Evolutionary conservation across 2,888 invertebrate genomes (phyloP).

Genomic region (Drosophila atripex): DNA sequence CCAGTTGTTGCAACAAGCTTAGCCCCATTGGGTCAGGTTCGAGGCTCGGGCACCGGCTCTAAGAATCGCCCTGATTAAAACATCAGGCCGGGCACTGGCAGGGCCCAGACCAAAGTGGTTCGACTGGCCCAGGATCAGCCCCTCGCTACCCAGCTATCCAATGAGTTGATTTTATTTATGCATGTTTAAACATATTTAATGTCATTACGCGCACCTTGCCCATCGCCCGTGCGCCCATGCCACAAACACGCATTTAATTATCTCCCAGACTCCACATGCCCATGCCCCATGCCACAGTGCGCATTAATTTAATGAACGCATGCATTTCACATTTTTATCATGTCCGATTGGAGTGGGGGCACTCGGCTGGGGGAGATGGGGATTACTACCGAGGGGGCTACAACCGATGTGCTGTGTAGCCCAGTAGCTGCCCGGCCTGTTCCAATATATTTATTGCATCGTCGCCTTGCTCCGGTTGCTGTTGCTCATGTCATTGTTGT

Average conservation of each 20-base stretch:
- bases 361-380: not conserved
- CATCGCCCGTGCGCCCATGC: conserved; percentile 50
- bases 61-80: conserved; percentile 71
- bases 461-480: conserved; percentile 30
- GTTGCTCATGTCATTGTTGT: not conserved
- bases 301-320: conserved; percentile 77
- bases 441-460: conserved; percentile 73
- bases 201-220: conserved; percentile 71
- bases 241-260: conserved; percentile 76
- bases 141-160: not conserved
- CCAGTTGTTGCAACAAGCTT: conserved; percentile 74
- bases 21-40: conserved; percentile 62
- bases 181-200: conserved; percentile 79
- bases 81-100: conserved; percentile 54
- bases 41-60: conserved; percentile 28
- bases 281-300: conserved; percentile 44
- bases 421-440: conserved; percentile 59
- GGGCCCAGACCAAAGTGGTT: conserved; percentile 31
- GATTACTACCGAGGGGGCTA: not conserved
- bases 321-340: conserved; percentile 59
- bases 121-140: conserved; percentile 4
- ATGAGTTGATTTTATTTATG: conserved; percentile 68
- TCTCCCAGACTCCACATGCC: conserved; percentile 34
- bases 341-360: conserved; percentile 25
- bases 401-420: conserved; percentile 16